Percentiles rank a stretch among this genome's conserved stretches.
Evolutionary conservation across 2,888 invertebrate genomes (phyloP).

Genomic region (Heliothis peltigera): DNA sequence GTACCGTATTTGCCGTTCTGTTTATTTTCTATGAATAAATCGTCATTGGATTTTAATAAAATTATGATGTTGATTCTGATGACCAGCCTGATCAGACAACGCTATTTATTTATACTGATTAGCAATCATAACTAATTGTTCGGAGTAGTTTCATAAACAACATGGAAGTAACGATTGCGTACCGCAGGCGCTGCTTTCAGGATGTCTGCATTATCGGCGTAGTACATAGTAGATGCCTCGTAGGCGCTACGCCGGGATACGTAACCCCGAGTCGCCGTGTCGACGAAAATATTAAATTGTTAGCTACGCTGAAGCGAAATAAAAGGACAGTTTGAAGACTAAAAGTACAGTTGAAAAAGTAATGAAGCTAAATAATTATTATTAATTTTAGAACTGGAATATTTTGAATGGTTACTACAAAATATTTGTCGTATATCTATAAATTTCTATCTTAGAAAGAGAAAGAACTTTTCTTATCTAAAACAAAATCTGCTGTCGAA

Average conservation of each 20-base stretch:
- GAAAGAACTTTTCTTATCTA: background rate
- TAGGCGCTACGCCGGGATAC: background rate
- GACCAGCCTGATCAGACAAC: constrained; percentile 7
- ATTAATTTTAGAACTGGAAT: no score
- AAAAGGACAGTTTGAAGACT: no score
- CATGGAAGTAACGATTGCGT: background rate
- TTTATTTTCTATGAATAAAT: constrained; percentile 39
- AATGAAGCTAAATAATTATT: no score
- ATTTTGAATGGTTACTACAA: no score
- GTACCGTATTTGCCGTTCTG: no score
- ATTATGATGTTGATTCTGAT: constrained; percentile 14
- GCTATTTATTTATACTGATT: constrained; percentile 14
- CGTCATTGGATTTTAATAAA: constrained; percentile 25
- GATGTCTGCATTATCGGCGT: background rate
- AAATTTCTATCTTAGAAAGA: no score
- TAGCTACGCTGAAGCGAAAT: no score
- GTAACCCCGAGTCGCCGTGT: no score
- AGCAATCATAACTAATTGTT: constrained; percentile 17
- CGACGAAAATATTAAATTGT: no score
- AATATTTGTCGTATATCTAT: no score
- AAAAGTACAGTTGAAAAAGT: no score
- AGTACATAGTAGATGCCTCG: background rate
- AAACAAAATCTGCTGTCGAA: background rate
- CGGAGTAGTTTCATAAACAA: background rate
- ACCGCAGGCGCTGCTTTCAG: background rate